A percentile compares a stretch with the other conserved stretches of the same genome.
Evolutionary conservation across 2,888 invertebrate species (phyloP).

Genomic region (Cataglyphis cursor): DNA sequence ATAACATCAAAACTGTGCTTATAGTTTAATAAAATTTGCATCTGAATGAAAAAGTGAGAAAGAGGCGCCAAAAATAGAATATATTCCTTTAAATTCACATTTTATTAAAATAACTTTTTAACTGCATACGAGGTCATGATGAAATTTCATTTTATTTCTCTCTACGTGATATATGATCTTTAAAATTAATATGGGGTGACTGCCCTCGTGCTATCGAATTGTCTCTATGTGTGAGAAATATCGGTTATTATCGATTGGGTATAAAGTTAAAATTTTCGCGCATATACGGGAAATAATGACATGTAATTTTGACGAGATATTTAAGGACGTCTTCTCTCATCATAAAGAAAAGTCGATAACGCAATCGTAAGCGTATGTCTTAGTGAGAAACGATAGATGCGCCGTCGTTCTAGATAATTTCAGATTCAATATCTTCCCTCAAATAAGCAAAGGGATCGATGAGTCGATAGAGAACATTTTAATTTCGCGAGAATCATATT

Average conservation of each 20-base stretch:
- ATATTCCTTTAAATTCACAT: slow-evolving; percentile 6
- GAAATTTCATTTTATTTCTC: slow-evolving; percentile 37
- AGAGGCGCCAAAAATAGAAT: neutral
- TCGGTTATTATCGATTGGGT: slow-evolving; percentile 40
- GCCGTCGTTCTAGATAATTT: slow-evolving; percentile 32
- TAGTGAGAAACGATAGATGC: slow-evolving; percentile 23
- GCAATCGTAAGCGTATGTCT: slow-evolving; percentile 20
- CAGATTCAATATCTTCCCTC: slow-evolving; percentile 61
- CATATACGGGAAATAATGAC: slow-evolving; percentile 30
- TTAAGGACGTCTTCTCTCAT: slow-evolving; percentile 23
- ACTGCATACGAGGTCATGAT: slow-evolving; percentile 4
- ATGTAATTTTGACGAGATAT: slow-evolving; percentile 45
- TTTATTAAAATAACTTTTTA: slow-evolving; percentile 23
- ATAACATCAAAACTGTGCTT: neutral
- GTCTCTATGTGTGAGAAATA: slow-evolving; percentile 26
- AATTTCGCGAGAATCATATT: slow-evolving; percentile 75
- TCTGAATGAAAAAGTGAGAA: neutral
- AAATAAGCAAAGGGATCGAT: slow-evolving; percentile 45
- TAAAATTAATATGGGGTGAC: slow-evolving; percentile 27
- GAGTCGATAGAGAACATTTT: slow-evolving; percentile 64
- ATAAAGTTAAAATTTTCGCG: slow-evolving; percentile 27
- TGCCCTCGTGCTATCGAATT: slow-evolving; percentile 18
- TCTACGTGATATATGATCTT: slow-evolving; percentile 34
- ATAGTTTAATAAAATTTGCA: slow-evolving; percentile 10
- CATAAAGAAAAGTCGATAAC: neutral